Conservation (phyloP, 2,888 invertebrate species). For the Hesperia comma region DNA sequence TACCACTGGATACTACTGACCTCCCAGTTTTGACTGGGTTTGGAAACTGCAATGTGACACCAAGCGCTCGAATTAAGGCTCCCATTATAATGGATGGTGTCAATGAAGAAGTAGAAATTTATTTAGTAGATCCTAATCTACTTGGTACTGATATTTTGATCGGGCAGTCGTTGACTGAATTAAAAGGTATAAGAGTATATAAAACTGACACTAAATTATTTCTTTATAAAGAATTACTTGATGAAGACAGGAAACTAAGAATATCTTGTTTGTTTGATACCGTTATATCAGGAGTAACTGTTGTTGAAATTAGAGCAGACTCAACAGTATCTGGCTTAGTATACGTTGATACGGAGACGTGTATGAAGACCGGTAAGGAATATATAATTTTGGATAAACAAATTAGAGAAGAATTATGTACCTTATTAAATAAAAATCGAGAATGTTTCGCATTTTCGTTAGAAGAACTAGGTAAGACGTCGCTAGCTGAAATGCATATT, state of each 20-base stretch:
- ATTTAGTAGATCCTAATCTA: neutral
- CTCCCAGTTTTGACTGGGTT: neutral
- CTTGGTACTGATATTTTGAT: neutral
- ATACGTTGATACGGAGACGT: neutral
- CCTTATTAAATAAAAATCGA: conserved; percentile 9
- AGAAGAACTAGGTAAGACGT: conserved; percentile 31
- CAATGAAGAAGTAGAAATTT: neutral
- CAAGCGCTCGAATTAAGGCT: neutral
- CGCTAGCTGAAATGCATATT: conserved; percentile 29
- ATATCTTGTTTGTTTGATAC: neutral
- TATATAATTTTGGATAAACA: neutral
- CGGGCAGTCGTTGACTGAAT: neutral
- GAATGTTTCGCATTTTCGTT: conserved; percentile 38
- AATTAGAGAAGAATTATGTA: neutral
- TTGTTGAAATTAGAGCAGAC: neutral
- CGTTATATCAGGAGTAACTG: neutral
- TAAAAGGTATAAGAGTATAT: neutral
- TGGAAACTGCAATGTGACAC: neutral
- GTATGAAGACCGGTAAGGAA: neutral
- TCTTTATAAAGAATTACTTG: no score
- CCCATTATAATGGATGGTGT: neutral
- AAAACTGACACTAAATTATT: neutral
- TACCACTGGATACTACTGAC: neutral
- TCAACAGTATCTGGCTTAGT: neutral
- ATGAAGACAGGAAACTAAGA: neutral